Conservation (phyloP, 37 sponge, comb jelly and placozoan genomes). For the Beroe forskalii region DNA sequence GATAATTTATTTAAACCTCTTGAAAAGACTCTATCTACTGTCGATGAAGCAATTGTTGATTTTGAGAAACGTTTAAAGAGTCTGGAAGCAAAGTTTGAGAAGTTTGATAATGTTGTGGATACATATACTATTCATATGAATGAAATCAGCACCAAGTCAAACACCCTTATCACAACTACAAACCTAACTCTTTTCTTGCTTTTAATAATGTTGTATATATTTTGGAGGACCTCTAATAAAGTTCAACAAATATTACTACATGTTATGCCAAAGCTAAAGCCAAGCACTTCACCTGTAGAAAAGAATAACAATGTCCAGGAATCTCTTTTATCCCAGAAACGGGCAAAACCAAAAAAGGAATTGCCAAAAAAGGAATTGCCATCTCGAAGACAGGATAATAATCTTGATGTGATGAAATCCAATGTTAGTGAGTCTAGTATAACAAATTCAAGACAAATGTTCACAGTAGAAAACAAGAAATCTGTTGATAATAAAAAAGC, state of each 20-base stretch:
- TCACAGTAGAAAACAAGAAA: neutral
- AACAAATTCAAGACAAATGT: neutral
- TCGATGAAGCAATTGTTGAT: slow-evolving; percentile 32
- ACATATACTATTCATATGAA: neutral
- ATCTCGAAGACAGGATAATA: neutral
- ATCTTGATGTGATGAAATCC: neutral
- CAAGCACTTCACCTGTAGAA: neutral
- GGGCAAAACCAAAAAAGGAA: neutral
- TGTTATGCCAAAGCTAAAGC: neutral
- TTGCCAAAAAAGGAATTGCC: neutral
- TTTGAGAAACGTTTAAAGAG: slow-evolving; percentile 13
- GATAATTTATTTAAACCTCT: slow-evolving; percentile 40
- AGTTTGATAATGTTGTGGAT: neutral
- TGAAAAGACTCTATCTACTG: slow-evolving; percentile 41
- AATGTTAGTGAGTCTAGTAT: neutral
- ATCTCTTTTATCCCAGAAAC: neutral
- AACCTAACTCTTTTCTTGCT: slow-evolving; percentile 34
- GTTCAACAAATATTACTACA: neutral
- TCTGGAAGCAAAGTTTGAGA: slow-evolving; percentile 30
- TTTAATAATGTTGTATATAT: neutral
- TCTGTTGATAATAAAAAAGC: slow-evolving; percentile 15
- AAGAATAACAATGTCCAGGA: neutral
- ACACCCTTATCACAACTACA: slow-evolving; percentile 18
- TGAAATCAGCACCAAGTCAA: neutral
- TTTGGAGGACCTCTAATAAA: slow-evolving; percentile 39